phyloP scores from a whole-genome alignment of 2,113 vertebrate genomes.

The Gadus chalcogrammus region DNA sequence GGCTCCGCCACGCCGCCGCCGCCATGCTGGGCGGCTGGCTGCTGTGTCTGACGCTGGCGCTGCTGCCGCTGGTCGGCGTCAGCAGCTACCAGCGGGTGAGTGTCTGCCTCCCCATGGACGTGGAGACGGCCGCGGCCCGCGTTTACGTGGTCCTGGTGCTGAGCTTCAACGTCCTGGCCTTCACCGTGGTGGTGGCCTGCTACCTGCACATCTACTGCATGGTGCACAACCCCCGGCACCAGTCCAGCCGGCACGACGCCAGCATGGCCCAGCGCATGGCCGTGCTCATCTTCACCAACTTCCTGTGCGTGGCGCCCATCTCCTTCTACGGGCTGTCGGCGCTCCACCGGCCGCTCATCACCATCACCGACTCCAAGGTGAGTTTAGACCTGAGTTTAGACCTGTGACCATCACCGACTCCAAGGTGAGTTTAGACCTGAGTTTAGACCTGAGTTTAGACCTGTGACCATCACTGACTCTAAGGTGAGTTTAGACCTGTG shows the following conservation, averaged over 20 bases:
- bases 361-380: conserved; percentile 87
- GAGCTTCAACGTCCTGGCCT: conserved; percentile 78
- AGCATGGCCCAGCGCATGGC: conserved; percentile 89
- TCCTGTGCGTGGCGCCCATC: conserved; percentile 86
- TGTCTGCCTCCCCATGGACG: conserved; percentile 91
- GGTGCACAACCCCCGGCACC: conserved; percentile 81
- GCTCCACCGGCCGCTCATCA: conserved; percentile 85
- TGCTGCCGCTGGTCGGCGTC: conserved; percentile 81
- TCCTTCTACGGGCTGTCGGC: conserved; percentile 87
- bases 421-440: too few relatives aligned
- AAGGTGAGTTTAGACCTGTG: too few relatives aligned
- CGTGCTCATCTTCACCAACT: conserved; percentile 85
- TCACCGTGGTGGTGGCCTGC: conserved; percentile 81
- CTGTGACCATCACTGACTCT: too few relatives aligned
- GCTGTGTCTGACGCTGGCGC: conserved; percentile 73
- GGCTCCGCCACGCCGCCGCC: conserved; percentile 70
- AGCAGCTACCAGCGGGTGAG: conserved; percentile 91
- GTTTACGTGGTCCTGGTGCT: conserved; percentile 78
- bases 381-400: background rate
- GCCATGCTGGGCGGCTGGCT: conserved; percentile 83
- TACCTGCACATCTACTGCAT: conserved; percentile 86
- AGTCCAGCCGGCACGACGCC: conserved; percentile 79
- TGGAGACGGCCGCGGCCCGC: conserved; percentile 68
- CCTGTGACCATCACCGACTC: too few relatives aligned
- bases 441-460: too few relatives aligned